Evolutionary conservation across 2,797 vertebrate genomes (phyloP), one percentile per base, ranked within the genome.

Genomic region (Urocyon cinereoargenteus): DNA sequence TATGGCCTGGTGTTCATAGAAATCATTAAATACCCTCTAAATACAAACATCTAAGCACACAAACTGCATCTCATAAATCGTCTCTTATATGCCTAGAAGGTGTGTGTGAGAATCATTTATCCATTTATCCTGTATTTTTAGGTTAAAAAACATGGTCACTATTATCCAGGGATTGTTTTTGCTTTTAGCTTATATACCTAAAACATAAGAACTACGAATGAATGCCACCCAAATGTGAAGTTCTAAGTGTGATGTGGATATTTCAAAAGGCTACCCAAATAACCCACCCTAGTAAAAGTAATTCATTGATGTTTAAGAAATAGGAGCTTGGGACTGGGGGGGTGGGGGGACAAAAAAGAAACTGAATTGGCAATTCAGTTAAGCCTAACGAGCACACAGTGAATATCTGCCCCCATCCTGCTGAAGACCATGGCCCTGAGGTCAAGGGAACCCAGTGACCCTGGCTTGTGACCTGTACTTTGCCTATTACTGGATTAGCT

Each of bases 221-320:
- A 57, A 84, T 84, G 75, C 19, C 28, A 90, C 49, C 6, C 22
- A 75, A 72, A 40, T 24, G 7, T 81, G 62, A 83, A 81, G 93
- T 85, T 96, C 59, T 77, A 79, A 93, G 82, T 88, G 45, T 90
- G 62, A 72, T 12, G 36, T 78, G 90, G 66, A n/a, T 9, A 87
- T 88, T 90, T 92, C 82, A 79, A 82, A 89, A 94, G 31, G 64
- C 40, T 70, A 21, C 14, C 26, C 4, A 5, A 93, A 82, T 55
- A 96, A 91, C 91, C 16, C 61, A 49, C 36, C 12, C 16, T 1
- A 61, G 49, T 70, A 70, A 95, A 96, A 78, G 15, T 31, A 73
- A 85, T 45, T 90, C 45, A 81, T 6, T 81, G 55, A 40, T 73
- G n/a, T 86, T 94, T 72, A 78, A 93, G 81, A 93, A 97, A 78